Evolutionary conservation across 1,140 invertebrate species (phyloP).

Genomic region (Pseudomyrmex dendroicus): DNA sequence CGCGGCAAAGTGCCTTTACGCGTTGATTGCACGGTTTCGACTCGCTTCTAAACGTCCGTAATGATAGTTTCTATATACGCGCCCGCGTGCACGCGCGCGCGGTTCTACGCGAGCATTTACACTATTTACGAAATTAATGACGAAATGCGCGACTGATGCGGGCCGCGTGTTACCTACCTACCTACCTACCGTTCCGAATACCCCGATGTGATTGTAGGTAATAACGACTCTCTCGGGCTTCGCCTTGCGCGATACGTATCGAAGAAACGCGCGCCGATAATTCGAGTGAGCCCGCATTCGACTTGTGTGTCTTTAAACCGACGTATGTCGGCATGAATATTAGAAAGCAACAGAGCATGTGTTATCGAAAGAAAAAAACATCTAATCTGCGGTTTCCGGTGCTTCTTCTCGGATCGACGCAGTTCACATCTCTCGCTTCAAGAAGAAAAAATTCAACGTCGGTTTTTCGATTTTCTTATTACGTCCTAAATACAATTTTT

Average conservation of each 20-base stretch:
- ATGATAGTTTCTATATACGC: constrained; percentile 13
- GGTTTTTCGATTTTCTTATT: too few species aligned
- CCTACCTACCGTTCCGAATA: background rate
- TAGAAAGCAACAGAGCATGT: background rate
- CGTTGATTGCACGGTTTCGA: constrained; percentile 31
- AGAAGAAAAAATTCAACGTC: too few species aligned
- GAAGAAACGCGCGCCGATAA: constrained; percentile 15
- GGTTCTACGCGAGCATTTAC: constrained; percentile 19
- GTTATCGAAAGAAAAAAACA: background rate
- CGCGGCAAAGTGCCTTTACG: constrained; percentile 17
- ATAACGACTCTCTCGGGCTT: background rate
- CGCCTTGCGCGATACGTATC: background rate
- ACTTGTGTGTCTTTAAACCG: background rate
- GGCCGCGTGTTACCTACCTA: background rate
- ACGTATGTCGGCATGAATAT: constrained; percentile 19
- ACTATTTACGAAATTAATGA: constrained; percentile 56
- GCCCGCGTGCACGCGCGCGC: background rate
- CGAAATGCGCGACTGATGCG: constrained; percentile 40
- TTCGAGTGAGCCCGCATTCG: background rate
- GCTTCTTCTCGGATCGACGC: background rate
- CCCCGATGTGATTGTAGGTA: background rate
- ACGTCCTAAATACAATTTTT: too few species aligned
- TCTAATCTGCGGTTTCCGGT: background rate
- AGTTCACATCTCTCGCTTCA: background rate
- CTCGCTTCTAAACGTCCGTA: constrained; percentile 22